phyloP scores from a whole-genome alignment of 2,888 invertebrate species.

The Athetis lepigone region DNA sequence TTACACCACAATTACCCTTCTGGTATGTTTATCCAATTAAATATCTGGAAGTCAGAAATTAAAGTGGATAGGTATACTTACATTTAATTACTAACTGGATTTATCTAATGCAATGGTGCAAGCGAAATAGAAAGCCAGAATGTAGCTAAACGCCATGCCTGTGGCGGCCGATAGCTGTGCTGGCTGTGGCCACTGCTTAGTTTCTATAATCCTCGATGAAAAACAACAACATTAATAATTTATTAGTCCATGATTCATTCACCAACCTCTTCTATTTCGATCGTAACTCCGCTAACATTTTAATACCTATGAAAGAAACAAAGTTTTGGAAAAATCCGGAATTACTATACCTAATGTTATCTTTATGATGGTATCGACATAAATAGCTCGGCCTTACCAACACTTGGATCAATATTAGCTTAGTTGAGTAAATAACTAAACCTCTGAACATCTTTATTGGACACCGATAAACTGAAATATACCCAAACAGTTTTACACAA shows the following conservation, averaged over 20 bases:
- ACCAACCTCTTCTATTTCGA: conserved; percentile 24
- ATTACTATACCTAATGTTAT: conserved; percentile 53
- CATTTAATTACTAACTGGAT: too few relatives aligned
- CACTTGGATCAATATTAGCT: conserved; percentile 71
- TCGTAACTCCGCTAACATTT: conserved; percentile 16
- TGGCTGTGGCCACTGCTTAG: too few relatives aligned
- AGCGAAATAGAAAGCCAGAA: neutral
- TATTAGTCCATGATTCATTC: conserved; percentile 22
- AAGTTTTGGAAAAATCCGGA: conserved; percentile 54
- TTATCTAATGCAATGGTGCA: too few relatives aligned
- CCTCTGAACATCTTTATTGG: conserved; percentile 27
- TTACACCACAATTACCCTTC: too few relatives aligned
- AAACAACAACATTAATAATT: conserved; percentile 6
- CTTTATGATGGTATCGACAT: conserved; percentile 62
- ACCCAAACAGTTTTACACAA: conserved; percentile 9
- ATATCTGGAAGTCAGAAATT: too few relatives aligned
- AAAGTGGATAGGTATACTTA: too few relatives aligned
- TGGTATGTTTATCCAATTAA: too few relatives aligned
- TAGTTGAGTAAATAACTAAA: conserved; percentile 63
- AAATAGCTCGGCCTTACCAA: conserved; percentile 69
- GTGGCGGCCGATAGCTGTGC: too few relatives aligned
- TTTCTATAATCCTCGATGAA: neutral
- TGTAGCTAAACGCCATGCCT: neutral
- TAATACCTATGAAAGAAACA: conserved; percentile 26
- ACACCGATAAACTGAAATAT: conserved; percentile 16